Evolutionary conservation across 2,797 vertebrate species (phyloP).

Genomic region (Sarcophilus harrisii): DNA sequence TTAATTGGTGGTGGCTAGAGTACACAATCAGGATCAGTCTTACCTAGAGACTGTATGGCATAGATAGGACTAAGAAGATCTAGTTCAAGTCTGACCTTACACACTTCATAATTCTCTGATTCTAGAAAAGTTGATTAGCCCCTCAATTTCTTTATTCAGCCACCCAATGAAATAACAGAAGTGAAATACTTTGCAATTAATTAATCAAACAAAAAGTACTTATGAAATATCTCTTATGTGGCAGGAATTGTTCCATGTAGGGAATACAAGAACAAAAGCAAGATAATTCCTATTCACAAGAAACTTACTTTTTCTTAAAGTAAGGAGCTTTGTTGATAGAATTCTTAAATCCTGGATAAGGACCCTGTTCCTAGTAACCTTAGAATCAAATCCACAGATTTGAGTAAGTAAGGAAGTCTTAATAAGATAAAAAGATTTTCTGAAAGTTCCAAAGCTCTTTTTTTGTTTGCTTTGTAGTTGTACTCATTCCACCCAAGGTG

Average conservation of each 20-base stretch:
- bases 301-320: neutral
- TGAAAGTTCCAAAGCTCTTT: neutral
- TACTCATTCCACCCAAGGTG: constrained; percentile 51
- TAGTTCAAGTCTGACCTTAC: neutral
- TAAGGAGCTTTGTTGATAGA: neutral
- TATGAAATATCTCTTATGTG: neutral
- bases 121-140: neutral
- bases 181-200: neutral
- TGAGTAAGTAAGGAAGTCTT: constrained; percentile 3
- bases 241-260: neutral
- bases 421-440: neutral
- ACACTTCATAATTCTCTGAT: neutral
- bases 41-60: neutral
- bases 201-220: neutral
- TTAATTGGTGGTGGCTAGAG: neutral
- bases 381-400: constrained; percentile 19
- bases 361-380: neutral
- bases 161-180: neutral
- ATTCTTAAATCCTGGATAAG: neutral
- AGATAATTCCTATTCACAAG: neutral
- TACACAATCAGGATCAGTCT: neutral
- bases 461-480: constrained; percentile 18
- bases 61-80: neutral
- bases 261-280: neutral
- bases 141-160: neutral